Evolutionary conservation across 2,113 vertebrate genomes (phyloP).

Genomic region (Sebastes schlegelii): DNA sequence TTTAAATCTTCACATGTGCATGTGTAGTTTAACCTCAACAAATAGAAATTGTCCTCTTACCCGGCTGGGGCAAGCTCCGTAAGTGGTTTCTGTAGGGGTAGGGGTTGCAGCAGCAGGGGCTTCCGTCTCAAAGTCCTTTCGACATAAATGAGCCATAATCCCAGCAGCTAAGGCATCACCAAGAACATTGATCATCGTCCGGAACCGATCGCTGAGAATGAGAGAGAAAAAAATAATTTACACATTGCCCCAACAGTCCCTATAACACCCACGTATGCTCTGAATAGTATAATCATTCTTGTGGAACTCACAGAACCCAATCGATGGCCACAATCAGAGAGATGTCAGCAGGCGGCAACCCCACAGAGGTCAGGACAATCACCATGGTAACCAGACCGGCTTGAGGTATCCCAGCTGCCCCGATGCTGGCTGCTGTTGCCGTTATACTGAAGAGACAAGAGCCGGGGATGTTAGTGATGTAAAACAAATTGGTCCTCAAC

Average conservation of each 20-base stretch:
- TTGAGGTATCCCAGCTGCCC: conserved; percentile 89
- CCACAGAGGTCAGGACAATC: conserved; percentile 90
- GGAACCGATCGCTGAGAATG: conserved; percentile 84
- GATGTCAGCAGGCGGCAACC: conserved; percentile 89
- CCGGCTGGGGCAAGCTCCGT: conserved; percentile 43
- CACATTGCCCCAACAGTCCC: not conserved
- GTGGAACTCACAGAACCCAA: conserved; percentile 86
- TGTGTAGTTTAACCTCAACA: not conserved
- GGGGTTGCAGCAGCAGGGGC: not conserved
- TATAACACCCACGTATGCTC: not conserved
- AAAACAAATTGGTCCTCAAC: not conserved
- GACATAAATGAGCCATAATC: conserved; percentile 86
- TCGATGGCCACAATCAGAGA: conserved; percentile 89
- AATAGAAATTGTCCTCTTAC: conserved; percentile 50
- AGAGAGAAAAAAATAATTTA: not conserved
- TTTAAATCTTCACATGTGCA: not conserved
- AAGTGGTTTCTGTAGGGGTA: not conserved
- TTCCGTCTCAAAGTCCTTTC: conserved; percentile 84
- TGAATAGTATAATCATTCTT: too few species aligned
- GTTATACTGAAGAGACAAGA: conserved; percentile 74
- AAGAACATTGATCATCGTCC: conserved; percentile 89
- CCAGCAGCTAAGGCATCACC: conserved; percentile 89
- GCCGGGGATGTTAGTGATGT: not conserved
- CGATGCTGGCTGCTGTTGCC: conserved; percentile 83
- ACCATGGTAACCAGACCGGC: conserved; percentile 91